Evolutionary conservation across 2,113 vertebrate species (phyloP), one percentile per base, ranked within the genome.

Genomic region (Gobius niger): DNA sequence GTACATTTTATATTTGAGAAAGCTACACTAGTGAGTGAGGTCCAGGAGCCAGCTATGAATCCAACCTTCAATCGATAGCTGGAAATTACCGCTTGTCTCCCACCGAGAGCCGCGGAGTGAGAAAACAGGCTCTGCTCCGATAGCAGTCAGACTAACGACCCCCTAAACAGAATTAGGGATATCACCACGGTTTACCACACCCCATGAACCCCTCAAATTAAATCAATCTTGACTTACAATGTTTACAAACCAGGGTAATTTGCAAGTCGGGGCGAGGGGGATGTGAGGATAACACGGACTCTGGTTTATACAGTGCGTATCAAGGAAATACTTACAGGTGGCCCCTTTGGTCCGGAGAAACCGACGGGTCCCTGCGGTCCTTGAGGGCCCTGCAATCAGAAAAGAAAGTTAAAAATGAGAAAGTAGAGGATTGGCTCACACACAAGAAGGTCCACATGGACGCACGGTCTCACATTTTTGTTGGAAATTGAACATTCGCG

Each of bases 281-380:
- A 50, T 50, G n/a, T 7, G 50, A 24, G 46, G 7, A 7, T 54
- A 12, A 9, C 24, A 9, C 50, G 12, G 53, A 14, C 19, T 34
- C 12, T 24, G 53, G 53, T 7, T 19, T 34, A 13, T 42, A 34
- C 24, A 34, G 34, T n/a, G 13, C 34, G 56, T 7, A 0, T 41
- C 8, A 4, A 62, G 40, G 4, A 12, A 18, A 40, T 71, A 95
- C 96, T 95, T 89, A 99, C 97, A 87, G 94, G 95, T 47, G 97
- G 97, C 44, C 97, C 97, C 87, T 98, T 99, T 0, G 96, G 96
- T 88, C 97, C 97, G 0, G 96, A 89, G 73, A 99, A 96, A 78
- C 97, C 97, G 65, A 98, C 96, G 10, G 96, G 96, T 61, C 97
- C 97, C 88, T 99, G 96, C 51, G 97, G 96, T 83, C 97, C 97